Conservation (phyloP, 2,888 invertebrate genomes). For the Chalcosyrphus nemorum region DNA sequence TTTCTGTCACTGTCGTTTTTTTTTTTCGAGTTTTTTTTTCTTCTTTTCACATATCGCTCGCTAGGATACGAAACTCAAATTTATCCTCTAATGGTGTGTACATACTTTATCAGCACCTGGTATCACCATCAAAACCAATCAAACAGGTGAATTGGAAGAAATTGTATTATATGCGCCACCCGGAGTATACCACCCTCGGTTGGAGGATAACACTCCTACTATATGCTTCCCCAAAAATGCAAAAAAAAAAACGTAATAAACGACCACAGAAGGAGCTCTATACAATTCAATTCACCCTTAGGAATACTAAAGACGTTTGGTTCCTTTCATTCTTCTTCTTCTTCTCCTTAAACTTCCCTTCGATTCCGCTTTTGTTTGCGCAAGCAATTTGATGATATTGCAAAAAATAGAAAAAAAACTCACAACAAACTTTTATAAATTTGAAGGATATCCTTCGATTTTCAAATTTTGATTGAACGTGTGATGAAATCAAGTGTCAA, state of each 20-base stretch:
- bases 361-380: not conserved
- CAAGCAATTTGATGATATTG: not conserved
- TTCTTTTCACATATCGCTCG: not conserved
- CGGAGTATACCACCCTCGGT: not conserved
- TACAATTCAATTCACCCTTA: not conserved
- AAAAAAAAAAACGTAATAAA: not conserved
- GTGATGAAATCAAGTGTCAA: constrained; percentile 38
- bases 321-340: not conserved
- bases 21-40: too few species aligned
- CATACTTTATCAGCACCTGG: constrained; percentile 17
- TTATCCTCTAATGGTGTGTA: not conserved
- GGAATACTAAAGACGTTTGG: not conserved
- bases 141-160: constrained; percentile 46
- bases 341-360: not conserved
- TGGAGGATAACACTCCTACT: not conserved
- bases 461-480: constrained; percentile 19
- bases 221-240: not conserved
- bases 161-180: constrained; percentile 25
- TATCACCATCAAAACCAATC: constrained; percentile 32
- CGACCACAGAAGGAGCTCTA: not conserved
- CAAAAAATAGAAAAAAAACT: not conserved
- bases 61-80: not conserved
- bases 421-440: constrained; percentile 22
- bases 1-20: too few species aligned
- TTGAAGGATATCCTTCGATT: constrained; percentile 7